phyloP scores from a whole-genome alignment of 2,888 invertebrate species.

The Hydropsyche betteni region DNA sequence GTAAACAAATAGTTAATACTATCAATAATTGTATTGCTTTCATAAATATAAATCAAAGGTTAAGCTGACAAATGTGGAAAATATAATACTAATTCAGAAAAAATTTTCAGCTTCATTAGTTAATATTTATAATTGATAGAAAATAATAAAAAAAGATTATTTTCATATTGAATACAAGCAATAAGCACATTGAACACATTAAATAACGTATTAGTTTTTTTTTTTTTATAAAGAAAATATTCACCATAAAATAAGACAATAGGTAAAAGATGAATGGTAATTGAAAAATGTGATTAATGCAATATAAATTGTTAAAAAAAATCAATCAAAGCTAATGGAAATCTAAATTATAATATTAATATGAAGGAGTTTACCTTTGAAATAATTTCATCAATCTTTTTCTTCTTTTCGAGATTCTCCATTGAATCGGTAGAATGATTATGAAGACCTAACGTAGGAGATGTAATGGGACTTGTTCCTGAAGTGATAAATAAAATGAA shows the following conservation, averaged over 20 bases:
- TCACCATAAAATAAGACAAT: constrained; percentile 3
- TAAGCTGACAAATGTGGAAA: too few species aligned
- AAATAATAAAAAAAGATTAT: too few species aligned
- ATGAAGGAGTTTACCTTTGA: constrained; percentile 52
- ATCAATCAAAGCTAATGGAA: neutral
- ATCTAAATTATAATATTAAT: neutral
- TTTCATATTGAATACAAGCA: too few species aligned
- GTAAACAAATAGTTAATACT: too few species aligned
- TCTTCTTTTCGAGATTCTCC: constrained; percentile 75
- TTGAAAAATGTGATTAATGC: constrained; percentile 50
- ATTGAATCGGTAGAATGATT: constrained; percentile 85
- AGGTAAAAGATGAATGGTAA: neutral
- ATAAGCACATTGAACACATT: too few species aligned
- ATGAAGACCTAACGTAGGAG: constrained; percentile 72
- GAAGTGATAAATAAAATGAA: constrained; percentile 55
- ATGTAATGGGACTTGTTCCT: constrained; percentile 80
- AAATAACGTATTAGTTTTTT: too few species aligned
- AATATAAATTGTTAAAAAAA: neutral
- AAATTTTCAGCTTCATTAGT: too few species aligned
- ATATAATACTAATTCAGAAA: too few species aligned
- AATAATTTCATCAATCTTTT: constrained; percentile 60
- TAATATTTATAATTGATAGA: too few species aligned
- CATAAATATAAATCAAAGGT: too few species aligned
- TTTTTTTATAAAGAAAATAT: neutral
- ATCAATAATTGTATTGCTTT: too few species aligned